Conservation (phyloP, 2,797 vertebrate genomes). For the Sorex maritimensis region DNA sequence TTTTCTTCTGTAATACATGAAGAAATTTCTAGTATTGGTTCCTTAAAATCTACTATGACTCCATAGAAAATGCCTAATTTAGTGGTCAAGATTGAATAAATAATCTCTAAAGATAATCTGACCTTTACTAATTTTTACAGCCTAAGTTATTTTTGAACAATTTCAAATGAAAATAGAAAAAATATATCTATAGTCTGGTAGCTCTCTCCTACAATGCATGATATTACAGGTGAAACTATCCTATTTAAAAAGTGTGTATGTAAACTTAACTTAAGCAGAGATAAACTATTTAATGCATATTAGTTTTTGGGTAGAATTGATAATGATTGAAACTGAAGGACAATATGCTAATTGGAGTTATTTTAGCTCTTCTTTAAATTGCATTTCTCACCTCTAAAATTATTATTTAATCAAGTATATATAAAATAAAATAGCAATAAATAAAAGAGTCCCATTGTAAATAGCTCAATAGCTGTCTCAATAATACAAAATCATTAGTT, state of each 20-base stretch:
- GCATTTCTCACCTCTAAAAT: neutral
- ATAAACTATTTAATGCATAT: neutral
- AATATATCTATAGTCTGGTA: neutral
- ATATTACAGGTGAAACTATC: neutral
- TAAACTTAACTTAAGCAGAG: constrained; percentile 18
- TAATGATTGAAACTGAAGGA: constrained; percentile 28
- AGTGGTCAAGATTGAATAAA: neutral
- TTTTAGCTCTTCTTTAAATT: neutral
- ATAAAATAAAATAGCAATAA: too few relatives aligned
- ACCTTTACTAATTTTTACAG: neutral
- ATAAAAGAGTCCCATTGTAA: too few relatives aligned
- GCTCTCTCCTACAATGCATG: neutral
- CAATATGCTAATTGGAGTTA: neutral
- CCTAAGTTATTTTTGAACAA: neutral
- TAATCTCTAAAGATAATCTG: neutral
- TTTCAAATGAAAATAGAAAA: neutral
- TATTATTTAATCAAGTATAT: too few relatives aligned
- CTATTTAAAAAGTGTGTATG: neutral
- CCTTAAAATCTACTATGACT: neutral
- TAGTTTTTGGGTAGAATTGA: neutral
- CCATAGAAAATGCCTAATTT: neutral
- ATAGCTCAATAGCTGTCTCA: too few relatives aligned
- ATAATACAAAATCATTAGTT: too few relatives aligned
- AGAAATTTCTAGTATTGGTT: neutral
- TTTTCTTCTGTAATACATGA: neutral